Evolutionary conservation across 2,113 vertebrate species (phyloP).

Genomic region (Oceanodroma tethys): DNA sequence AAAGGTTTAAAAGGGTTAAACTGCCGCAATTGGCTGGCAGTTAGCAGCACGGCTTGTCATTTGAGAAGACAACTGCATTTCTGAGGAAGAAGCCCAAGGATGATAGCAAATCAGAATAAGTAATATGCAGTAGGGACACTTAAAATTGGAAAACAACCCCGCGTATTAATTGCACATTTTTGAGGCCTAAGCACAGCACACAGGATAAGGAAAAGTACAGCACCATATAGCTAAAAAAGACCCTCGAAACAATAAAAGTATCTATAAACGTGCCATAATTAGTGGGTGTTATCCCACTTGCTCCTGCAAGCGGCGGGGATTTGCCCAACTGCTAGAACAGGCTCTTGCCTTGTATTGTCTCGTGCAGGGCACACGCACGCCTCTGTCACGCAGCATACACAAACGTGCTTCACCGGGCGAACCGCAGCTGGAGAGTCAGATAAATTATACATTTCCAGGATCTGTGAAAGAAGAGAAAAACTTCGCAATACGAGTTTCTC

Average conservation of each 20-base stretch:
- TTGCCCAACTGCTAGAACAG: neutral
- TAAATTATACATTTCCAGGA: neutral
- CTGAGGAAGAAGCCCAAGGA: neutral
- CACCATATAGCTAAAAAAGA: neutral
- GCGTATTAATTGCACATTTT: neutral
- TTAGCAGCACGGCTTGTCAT: neutral
- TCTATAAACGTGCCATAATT: accelerated
- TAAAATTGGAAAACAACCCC: neutral
- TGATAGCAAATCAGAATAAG: neutral
- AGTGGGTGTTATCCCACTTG: neutral
- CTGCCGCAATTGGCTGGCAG: neutral
- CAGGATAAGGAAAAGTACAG: neutral
- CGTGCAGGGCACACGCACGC: accelerated
- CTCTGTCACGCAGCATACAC: neutral
- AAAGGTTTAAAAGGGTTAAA: neutral
- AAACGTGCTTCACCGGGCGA: neutral
- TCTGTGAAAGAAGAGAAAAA: neutral
- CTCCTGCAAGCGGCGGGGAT: neutral
- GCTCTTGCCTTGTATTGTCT: neutral
- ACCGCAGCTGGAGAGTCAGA: neutral
- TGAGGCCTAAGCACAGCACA: neutral
- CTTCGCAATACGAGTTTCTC: neutral
- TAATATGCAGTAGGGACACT: neutral
- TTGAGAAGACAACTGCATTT: neutral
- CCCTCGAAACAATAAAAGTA: neutral